Evolutionary conservation across 2,113 vertebrate genomes (phyloP), one percentile per base, ranked within the genome.

Genomic region (Tricholaema leucomelas): DNA sequence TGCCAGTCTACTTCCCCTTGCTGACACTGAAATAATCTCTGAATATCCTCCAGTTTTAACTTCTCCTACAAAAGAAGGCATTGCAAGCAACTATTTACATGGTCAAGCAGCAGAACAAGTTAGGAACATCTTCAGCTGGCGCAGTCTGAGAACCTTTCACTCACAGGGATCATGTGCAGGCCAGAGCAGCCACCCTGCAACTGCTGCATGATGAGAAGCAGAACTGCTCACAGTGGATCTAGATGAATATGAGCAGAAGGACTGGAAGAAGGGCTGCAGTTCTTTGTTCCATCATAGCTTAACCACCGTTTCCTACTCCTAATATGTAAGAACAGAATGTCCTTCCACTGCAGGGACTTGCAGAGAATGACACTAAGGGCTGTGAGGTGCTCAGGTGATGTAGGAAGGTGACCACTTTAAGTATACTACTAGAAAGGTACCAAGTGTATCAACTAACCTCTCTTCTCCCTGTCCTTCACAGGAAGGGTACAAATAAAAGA

Each of bases 1-100:
- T 98, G 98, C 91, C 96, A 72, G 6, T 98, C 97, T 4, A 91
- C 83, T 54, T 98, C 97, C 58, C 92, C 97, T 35, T 88, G 96
- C 90, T 98, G 98, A 33, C 93, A 82, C 93, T 98, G 95, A 12
- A 96, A 81, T 6, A 96, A 76, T 38, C 95, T 96, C 92, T 98
- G 97, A 78, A 98, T 59, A 18, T 73, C 76, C 96, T 98, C 98
- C 79, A 98, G 27, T 60, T 97, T 97, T 24, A 97, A 54, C 64
- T 97, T 98, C 85, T 97, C 98, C 98, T 98, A 38, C 18, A 46
- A 72, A 64, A 79, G 48, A 56, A 63, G 33, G 20, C 36, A 31
- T 16, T 25, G 38, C 4, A 73, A 55, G 20, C n/a, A 48, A 2
- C 44, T 28, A 2, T 3, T 11, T 10, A 3, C 2, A 17, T 1